Conservation (phyloP, 2,113 vertebrate species). For the Xerus inauris region DNA sequence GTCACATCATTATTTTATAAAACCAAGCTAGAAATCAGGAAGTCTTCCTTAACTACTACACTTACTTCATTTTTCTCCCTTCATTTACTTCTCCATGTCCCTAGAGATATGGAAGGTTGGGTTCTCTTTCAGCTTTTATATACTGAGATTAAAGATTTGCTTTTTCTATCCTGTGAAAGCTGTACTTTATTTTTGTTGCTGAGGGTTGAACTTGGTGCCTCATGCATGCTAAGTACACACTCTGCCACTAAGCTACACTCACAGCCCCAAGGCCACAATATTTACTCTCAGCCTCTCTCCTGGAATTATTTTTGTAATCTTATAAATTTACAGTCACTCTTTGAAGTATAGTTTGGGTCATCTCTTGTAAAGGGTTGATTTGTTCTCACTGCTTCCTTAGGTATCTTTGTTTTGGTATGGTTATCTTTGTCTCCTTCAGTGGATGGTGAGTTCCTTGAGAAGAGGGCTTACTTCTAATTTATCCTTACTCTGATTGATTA, state of each 20-base stretch:
- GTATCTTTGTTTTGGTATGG: background rate
- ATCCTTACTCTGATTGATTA: slow-evolving; percentile 12
- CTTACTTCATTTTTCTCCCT: background rate
- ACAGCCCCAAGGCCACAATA: background rate
- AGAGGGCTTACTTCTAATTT: background rate
- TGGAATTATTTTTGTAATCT: slow-evolving; percentile 32
- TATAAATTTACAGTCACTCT: background rate
- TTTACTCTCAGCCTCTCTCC: background rate
- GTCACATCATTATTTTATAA: background rate
- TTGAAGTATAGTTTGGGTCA: background rate
- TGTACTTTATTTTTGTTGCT: background rate
- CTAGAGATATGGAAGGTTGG: background rate
- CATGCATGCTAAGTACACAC: background rate
- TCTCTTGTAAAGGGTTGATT: background rate
- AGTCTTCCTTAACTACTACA: background rate
- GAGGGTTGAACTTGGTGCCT: background rate
- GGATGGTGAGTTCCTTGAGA: background rate
- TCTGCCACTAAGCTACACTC: background rate
- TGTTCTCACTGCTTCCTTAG: background rate
- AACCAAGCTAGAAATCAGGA: background rate
- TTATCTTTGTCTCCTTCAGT: background rate
- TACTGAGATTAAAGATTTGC: background rate
- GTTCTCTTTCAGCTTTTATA: background rate
- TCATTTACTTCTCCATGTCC: background rate
- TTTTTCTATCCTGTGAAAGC: background rate